A percentile compares a stretch with the other conserved stretches of the same genome.
Conservation (phyloP, 2,888 invertebrate genomes). For the Acanthosepion lycidas region DNA sequence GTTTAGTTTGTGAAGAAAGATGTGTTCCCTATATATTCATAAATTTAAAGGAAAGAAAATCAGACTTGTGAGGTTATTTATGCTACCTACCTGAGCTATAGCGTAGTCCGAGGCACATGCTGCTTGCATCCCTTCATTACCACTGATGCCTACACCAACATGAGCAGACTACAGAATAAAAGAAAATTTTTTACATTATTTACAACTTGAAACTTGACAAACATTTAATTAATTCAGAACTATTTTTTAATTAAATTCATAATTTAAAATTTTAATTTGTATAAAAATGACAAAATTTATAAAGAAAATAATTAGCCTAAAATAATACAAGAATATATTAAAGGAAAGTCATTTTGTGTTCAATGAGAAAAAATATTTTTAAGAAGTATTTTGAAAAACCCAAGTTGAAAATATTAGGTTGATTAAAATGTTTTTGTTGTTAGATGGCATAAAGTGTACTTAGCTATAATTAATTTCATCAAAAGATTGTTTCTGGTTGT, state of each 20-base stretch:
- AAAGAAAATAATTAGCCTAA: too few relatives aligned
- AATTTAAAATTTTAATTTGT: background rate
- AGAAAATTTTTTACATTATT: background rate
- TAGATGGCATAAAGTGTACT: too few relatives aligned
- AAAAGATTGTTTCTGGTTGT: too few relatives aligned
- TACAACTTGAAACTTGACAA: background rate
- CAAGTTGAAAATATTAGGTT: too few relatives aligned
- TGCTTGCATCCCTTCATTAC: conserved; percentile 98
- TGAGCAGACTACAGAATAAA: conserved; percentile 84
- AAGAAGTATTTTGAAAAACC: too few relatives aligned
- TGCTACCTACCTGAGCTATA: conserved; percentile 84
- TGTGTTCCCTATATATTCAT: background rate
- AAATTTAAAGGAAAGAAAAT: background rate
- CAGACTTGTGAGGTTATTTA: background rate
- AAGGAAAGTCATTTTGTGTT: too few relatives aligned
- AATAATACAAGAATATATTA: too few relatives aligned
- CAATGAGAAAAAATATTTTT: too few relatives aligned
- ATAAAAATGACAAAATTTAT: background rate
- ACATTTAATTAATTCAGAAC: too few relatives aligned
- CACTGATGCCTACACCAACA: conserved; percentile 97
- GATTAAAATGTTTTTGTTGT: too few relatives aligned
- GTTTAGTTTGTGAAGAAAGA: background rate
- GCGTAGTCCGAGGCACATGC: conserved; percentile 99
- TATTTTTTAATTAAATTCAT: too few relatives aligned
- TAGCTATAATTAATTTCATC: too few relatives aligned